These are phyloP conservation scores for Neoscelio sp. DNA, from an alignment of 2,888 invertebrate species.

Conservation along the genomic window DNA sequence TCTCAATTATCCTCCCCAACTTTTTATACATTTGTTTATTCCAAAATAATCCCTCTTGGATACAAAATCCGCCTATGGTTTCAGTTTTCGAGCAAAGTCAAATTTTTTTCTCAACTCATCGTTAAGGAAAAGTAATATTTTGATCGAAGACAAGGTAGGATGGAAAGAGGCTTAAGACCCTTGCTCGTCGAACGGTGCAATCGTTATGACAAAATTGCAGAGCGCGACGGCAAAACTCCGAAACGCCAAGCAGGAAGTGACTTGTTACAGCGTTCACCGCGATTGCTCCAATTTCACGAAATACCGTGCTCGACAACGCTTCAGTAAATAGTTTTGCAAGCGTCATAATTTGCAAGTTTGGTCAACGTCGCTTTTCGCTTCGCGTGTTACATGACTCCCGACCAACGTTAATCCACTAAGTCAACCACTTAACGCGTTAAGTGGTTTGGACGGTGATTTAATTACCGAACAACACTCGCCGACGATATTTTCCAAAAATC, in stretches of 20 bases:
- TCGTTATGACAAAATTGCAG: constrained; percentile 67
- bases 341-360: constrained; percentile 43
- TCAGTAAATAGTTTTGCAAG: constrained; percentile 62
- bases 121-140: constrained; percentile 10
- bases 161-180: constrained; percentile 44
- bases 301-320: constrained; percentile 64
- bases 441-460: constrained; percentile 13
- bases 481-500: too few relatives aligned
- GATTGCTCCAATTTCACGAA: constrained; percentile 77
- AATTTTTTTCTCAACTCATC: not conserved
- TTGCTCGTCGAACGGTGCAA: constrained; percentile 60
- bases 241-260: constrained; percentile 79
- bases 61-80: not conserved
- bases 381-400: constrained; percentile 2
- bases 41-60: not conserved
- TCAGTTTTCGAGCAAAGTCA: not conserved
- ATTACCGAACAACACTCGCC: constrained; percentile 6
- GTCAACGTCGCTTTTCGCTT: constrained; percentile 41
- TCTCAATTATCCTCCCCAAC: not conserved
- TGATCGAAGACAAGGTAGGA: constrained; percentile 21
- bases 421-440: constrained; percentile 32
- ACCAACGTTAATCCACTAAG: constrained; percentile 38
- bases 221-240: constrained; percentile 69
- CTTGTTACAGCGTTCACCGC: constrained; percentile 75
- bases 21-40: not conserved